phyloP scores from a whole-genome alignment of 2,797 vertebrate genomes.

The Pangasius krempfi region DNA sequence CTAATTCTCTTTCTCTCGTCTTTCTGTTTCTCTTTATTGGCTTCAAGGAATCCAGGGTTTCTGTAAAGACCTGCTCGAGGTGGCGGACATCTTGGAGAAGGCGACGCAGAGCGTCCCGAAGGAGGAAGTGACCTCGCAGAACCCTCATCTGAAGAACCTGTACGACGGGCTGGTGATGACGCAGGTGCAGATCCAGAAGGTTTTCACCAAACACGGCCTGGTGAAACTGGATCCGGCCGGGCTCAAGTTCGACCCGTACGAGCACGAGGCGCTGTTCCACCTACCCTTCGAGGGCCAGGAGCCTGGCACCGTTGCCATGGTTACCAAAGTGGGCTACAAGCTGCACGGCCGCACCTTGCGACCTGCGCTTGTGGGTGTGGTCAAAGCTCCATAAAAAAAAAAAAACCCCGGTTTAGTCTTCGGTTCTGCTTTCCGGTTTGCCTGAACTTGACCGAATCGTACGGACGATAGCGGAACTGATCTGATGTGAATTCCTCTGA shows the following conservation, averaged over 20 bases:
- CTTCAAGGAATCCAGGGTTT: slow-evolving; percentile 90
- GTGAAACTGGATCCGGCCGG: slow-evolving; percentile 86
- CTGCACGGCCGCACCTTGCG: slow-evolving; percentile 91
- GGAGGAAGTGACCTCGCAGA: slow-evolving; percentile 85
- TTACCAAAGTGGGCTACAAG: slow-evolving; percentile 96
- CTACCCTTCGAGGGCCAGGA: slow-evolving; percentile 84
- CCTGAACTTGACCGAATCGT: neutral
- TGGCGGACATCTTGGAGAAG: slow-evolving; percentile 94
- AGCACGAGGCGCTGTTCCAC: slow-evolving; percentile 95
- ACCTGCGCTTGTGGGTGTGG: slow-evolving; percentile 93
- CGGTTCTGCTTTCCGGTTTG: neutral
- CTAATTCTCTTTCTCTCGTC: neutral
- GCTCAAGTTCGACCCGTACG: slow-evolving; percentile 93
- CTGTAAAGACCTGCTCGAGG: slow-evolving; percentile 96
- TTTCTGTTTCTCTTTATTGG: too few species aligned
- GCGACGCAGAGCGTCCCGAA: slow-evolving; percentile 91
- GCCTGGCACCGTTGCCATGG: slow-evolving; percentile 87
- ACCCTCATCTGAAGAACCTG: slow-evolving; percentile 93
- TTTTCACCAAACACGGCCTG: slow-evolving; percentile 92
- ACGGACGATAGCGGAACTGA: neutral
- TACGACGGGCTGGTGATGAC: slow-evolving; percentile 95
- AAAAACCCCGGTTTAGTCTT: slow-evolving; percentile 49
- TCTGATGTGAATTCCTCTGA: neutral
- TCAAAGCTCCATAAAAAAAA: slow-evolving; percentile 85
- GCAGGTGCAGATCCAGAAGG: slow-evolving; percentile 91